Evolutionary conservation across 2,888 invertebrate species (phyloP), one percentile per base, ranked within the genome.

Genomic region (Pristionchus mayeri): DNA sequence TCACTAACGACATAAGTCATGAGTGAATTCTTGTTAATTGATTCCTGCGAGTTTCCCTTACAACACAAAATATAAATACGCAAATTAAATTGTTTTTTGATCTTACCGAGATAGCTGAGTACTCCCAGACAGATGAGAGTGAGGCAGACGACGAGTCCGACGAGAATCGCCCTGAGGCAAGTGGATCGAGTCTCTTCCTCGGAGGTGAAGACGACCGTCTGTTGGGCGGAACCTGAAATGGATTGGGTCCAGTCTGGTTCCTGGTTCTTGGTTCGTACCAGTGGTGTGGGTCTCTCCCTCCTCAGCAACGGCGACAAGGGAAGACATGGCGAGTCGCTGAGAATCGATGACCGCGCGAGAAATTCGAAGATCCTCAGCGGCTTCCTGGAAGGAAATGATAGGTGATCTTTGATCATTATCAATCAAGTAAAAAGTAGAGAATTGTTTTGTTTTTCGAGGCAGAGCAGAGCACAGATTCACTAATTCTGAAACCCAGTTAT

Each of bases 101-200:
- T 24, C 80, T 1, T 57, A 80, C 80, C 80, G 37, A 80, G n/a
- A 57, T 80, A 80, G 11, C 24, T 37, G 3, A 80, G 57, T 6
- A 80, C 37, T 37, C 54, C 80, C 13, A 80, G 21, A 27, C 27
- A 16, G 11, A 54, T 34, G 16, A 80, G 34, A 18, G 80, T 44
- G 24, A 80, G 24, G n/a, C 52, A 80, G 57, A 80, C 54, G 40
- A 80, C n/a, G 7, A 80, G 34, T 57, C 80, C 80, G 7, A 80
- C 54, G 21, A 80, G 57, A 57, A 80, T 37, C 52, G 80, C 80
- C 57, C 57, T 34, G 7, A 80, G 11, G 21, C 80, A 80, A 13
- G 37, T 34, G 13, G 54, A 54, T 24, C 24, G 13, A 0, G 80
- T 80, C 57, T 54, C 37, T 24, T 54, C 80, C 24, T 57, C 80